phyloP scores from a whole-genome alignment of 2,797 vertebrate genomes.

The Knipowitschia caucasica region DNA sequence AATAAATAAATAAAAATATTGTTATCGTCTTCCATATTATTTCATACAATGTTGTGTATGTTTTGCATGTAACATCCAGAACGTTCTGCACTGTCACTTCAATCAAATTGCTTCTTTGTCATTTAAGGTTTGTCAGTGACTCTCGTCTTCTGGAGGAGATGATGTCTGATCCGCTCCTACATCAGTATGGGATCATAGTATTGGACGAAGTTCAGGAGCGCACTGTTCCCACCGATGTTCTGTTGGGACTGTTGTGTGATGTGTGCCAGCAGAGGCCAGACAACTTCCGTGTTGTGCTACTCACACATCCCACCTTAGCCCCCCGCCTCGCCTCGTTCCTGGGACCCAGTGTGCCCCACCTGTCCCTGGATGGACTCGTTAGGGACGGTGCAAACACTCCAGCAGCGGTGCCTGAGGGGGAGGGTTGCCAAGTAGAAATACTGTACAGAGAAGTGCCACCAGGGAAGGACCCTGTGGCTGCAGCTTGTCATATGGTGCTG shows the following conservation, averaged over 20 bases:
- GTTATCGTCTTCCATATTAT: too few relatives aligned
- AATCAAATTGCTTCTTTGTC: neutral
- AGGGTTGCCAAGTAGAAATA: slow-evolving; percentile 37
- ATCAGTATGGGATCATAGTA: slow-evolving; percentile 82
- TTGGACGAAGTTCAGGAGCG: slow-evolving; percentile 92
- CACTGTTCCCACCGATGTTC: slow-evolving; percentile 85
- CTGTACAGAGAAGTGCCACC: slow-evolving; percentile 72
- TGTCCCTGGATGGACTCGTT: slow-evolving; percentile 58
- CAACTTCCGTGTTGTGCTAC: slow-evolving; percentile 83
- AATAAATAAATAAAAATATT: too few relatives aligned
- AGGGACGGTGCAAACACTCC: neutral
- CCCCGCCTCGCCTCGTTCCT: slow-evolving; percentile 79
- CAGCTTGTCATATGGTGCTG: slow-evolving; percentile 85
- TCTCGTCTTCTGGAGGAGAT: slow-evolving; percentile 87
- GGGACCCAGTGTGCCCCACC: slow-evolving; percentile 72
- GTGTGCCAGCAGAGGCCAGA: slow-evolving; percentile 80
- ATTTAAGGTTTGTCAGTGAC: slow-evolving; percentile 85
- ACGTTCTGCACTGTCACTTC: too few relatives aligned
- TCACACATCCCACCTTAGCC: slow-evolving; percentile 76
- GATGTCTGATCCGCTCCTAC: slow-evolving; percentile 86
- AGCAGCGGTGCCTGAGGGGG: slow-evolving; percentile 1
- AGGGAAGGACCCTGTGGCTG: slow-evolving; percentile 55
- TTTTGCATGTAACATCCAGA: neutral
- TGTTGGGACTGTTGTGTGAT: slow-evolving; percentile 88
- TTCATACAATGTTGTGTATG: too few relatives aligned